Conservation (phyloP, 2,797 vertebrate species). For the Aldrovandia affinis region DNA sequence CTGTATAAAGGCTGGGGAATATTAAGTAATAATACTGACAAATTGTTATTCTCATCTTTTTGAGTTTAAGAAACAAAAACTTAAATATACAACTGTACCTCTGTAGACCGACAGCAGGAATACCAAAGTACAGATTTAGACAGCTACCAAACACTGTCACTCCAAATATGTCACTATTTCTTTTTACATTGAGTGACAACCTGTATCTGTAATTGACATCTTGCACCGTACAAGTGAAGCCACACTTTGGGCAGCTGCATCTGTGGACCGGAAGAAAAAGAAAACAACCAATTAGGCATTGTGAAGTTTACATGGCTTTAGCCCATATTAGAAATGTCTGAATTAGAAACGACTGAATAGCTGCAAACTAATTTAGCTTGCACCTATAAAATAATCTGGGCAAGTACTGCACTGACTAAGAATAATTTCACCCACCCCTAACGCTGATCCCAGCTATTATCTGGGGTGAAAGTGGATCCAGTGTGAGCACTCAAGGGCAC, state of each 20-base stretch:
- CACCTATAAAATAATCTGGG: no score
- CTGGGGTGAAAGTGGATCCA: no score
- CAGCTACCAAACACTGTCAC: slow-evolving; percentile 90
- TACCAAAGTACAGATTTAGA: slow-evolving; percentile 87
- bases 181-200: slow-evolving; percentile 79
- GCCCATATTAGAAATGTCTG: neutral
- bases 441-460: neutral
- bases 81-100: slow-evolving; percentile 69
- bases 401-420: no score
- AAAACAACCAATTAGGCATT: neutral
- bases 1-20: neutral
- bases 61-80: neutral
- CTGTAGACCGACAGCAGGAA: slow-evolving; percentile 78
- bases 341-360: neutral
- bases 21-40: neutral
- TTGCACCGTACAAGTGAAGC: slow-evolving; percentile 68
- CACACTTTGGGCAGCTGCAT: slow-evolving; percentile 81
- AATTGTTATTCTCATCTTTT: neutral
- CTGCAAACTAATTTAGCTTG: neutral
- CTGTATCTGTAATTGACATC: slow-evolving; percentile 82
- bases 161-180: slow-evolving; percentile 74
- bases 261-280: slow-evolving; percentile 58
- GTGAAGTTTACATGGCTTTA: neutral
- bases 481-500: no score
- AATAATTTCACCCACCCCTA: neutral